Conservation (phyloP, 2,888 invertebrate species). For the Cristatella mucedo region DNA sequence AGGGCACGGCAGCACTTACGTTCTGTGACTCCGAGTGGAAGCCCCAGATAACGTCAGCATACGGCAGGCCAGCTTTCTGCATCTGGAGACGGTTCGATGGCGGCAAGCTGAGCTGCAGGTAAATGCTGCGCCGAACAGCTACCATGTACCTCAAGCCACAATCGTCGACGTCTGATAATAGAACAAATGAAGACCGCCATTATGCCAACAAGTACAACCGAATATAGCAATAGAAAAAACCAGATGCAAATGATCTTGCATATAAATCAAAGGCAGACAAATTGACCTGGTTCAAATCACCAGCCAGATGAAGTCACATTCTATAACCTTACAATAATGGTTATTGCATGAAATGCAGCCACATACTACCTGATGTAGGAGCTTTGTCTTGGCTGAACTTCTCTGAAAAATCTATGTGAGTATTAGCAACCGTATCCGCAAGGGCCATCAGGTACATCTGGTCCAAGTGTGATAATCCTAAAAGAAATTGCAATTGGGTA, state of each 20-base stretch:
- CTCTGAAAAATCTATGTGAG: constrained; percentile 38
- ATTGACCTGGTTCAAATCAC: no score
- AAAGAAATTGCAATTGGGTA: no score
- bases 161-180: constrained; percentile 54
- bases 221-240: no score
- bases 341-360: neutral
- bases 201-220: neutral
- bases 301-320: no score
- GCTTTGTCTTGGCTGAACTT: constrained; percentile 2
- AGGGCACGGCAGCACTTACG: no score
- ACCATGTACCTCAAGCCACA: constrained; percentile 87
- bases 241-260: no score
- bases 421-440: constrained; percentile 71
- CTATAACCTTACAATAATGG: no score
- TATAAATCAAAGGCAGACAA: no score
- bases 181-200: neutral
- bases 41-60: constrained; percentile 85
- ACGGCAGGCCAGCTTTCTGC: constrained; percentile 52
- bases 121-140: constrained; percentile 93
- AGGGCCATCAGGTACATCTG: constrained; percentile 98
- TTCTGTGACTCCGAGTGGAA: constrained; percentile 96
- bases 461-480: constrained; percentile 73
- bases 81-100: constrained; percentile 68
- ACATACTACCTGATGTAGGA: constrained; percentile 1
- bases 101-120: constrained; percentile 78